Evolutionary conservation across 37 sponge, comb jelly and placozoan species (phyloP).

Genomic region (Beroe ovata): DNA sequence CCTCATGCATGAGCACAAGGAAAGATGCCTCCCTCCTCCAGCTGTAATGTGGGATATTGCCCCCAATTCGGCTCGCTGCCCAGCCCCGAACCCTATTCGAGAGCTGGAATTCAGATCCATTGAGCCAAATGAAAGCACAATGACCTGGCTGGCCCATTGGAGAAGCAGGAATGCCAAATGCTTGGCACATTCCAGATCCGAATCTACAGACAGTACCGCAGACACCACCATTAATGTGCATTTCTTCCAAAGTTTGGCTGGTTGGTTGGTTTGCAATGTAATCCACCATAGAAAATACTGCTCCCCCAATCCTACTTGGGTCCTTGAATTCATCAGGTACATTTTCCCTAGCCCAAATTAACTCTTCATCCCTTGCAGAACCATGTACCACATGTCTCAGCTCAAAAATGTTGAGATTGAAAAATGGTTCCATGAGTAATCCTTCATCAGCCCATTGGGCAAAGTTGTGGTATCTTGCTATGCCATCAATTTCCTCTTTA

Average conservation of each 20-base stretch:
- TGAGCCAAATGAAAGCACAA: slow-evolving; percentile 37
- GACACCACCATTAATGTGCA: slow-evolving; percentile 1
- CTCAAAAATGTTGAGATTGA: neutral
- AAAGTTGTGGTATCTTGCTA: slow-evolving; percentile 26
- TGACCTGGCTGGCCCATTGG: slow-evolving; percentile 32
- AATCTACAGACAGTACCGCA: neutral
- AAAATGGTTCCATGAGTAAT: slow-evolving; percentile 16
- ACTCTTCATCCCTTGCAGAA: neutral
- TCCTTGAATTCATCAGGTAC: neutral
- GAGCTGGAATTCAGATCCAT: neutral
- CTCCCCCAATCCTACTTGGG: neutral
- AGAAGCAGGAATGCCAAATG: slow-evolving; percentile 12
- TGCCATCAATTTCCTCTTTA: neutral
- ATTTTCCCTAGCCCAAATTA: slow-evolving; percentile 1
- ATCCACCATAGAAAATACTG: neutral
- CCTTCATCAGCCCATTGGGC: slow-evolving; percentile 4
- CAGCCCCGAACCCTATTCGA: neutral
- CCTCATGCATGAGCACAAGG: neutral
- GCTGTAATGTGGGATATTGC: too few relatives aligned
- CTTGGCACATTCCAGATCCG: neutral
- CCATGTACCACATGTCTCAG: neutral
- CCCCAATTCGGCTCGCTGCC: neutral
- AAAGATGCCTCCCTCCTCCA: slow-evolving; percentile 16
- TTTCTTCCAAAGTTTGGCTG: neutral
- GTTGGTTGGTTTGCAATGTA: neutral